A percentile compares a stretch with the other conserved stretches of the same genome.
phyloP scores from a whole-genome alignment of 2,113 vertebrate species.

The Albula glossodonta region DNA sequence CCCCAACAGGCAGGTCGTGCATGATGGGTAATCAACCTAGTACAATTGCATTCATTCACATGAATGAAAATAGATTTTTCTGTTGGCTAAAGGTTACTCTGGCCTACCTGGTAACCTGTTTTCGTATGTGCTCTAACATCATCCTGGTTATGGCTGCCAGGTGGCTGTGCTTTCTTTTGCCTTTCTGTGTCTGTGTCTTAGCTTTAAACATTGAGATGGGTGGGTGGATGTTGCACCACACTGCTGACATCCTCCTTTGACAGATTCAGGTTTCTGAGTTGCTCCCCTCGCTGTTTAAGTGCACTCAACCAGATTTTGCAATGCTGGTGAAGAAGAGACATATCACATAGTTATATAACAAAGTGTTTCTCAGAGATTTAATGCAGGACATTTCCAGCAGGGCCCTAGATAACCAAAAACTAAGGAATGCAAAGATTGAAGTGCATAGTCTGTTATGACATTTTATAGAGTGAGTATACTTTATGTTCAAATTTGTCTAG shows the following conservation, averaged over 20 bases:
- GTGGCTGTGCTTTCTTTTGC: not conserved
- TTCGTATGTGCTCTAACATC: not conserved
- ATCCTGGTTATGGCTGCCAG: not conserved
- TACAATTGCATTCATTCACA: not conserved
- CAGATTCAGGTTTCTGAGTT: not conserved
- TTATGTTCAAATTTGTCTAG: too few species aligned
- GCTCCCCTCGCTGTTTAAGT: too few species aligned
- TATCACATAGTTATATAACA: too few species aligned
- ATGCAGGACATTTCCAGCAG: too few species aligned
- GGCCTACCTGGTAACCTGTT: not conserved
- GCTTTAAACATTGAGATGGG: not conserved
- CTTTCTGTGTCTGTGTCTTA: not conserved
- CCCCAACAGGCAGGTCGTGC: not conserved
- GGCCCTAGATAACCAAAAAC: too few species aligned
- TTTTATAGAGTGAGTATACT: too few species aligned
- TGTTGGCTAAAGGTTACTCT: not conserved
- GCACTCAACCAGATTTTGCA: too few species aligned
- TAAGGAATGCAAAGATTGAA: too few species aligned
- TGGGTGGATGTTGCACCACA: not conserved
- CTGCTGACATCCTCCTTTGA: not conserved
- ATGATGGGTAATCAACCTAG: not conserved
- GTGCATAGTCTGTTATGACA: too few species aligned
- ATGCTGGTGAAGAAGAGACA: too few species aligned
- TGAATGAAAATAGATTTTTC: not conserved
- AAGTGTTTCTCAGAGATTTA: too few species aligned